phyloP scores from a whole-genome alignment of 2,888 invertebrate species.

The Rhamphomyia laevipes region DNA sequence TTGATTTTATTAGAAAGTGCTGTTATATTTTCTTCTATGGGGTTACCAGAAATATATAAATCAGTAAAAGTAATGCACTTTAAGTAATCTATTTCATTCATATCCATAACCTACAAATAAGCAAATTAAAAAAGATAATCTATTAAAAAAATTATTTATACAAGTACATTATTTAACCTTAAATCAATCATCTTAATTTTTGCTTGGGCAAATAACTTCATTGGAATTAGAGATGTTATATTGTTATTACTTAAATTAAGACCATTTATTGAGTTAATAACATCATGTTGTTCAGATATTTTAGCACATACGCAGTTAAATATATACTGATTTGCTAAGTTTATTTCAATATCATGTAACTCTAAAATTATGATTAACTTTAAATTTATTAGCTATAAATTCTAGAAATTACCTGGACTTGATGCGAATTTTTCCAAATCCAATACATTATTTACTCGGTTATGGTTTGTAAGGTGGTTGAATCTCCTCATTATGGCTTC shows the following conservation, averaged over 20 bases:
- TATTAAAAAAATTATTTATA: no score
- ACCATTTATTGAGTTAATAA: slow-evolving; percentile 13
- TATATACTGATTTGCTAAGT: slow-evolving; percentile 8
- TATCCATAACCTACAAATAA: not conserved
- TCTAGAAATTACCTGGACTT: no score
- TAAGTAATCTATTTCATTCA: slow-evolving; percentile 6
- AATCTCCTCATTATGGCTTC: slow-evolving; percentile 7
- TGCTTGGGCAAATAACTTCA: slow-evolving; percentile 5
- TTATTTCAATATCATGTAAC: slow-evolving; percentile 10
- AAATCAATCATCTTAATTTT: slow-evolving; percentile 12
- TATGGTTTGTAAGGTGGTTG: slow-evolving; percentile 4
- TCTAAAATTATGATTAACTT: slow-evolving; percentile 5
- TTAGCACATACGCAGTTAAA: slow-evolving; percentile 11
- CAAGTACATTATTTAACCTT: not conserved
- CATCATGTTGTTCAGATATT: slow-evolving; percentile 2
- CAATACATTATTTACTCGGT: slow-evolving; percentile 10
- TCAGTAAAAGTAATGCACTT: slow-evolving; percentile 7
- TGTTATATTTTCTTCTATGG: not conserved
- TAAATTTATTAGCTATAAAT: not conserved
- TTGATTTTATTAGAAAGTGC: not conserved
- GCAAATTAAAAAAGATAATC: no score
- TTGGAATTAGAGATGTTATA: slow-evolving; percentile 7
- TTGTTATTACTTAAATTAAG: slow-evolving; percentile 12
- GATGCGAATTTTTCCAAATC: slow-evolving; percentile 6
- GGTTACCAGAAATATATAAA: slow-evolving; percentile 12